Conservation (phyloP, 2,888 invertebrate species). For the Notocelia uddmanniana region DNA sequence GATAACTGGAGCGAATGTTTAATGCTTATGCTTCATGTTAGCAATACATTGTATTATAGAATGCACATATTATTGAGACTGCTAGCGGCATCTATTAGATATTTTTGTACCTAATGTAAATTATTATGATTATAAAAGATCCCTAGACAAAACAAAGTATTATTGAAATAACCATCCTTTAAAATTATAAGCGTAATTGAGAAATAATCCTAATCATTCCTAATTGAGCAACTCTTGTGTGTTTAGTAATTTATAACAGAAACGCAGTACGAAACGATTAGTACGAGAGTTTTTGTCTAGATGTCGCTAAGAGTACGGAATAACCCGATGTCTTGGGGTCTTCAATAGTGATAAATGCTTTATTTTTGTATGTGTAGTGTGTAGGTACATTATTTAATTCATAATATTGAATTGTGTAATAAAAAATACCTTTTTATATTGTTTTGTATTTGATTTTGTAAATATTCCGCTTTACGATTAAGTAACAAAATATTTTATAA, state of each 20-base stretch:
- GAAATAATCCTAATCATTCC: neutral
- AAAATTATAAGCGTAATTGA: neutral
- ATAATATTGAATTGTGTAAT: too few species aligned
- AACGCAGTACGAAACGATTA: neutral
- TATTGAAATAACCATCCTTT: neutral
- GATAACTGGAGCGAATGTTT: too few species aligned
- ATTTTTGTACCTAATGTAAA: neutral
- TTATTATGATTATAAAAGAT: neutral
- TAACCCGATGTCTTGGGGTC: neutral
- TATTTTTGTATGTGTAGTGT: too few species aligned
- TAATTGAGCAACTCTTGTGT: neutral
- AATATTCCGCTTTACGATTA: too few species aligned
- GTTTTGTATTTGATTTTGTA: too few species aligned
- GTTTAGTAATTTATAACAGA: neutral
- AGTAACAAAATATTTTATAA: too few species aligned
- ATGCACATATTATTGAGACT: neutral
- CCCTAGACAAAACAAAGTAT: neutral
- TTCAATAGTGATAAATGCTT: too few species aligned
- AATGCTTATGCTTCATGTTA: too few species aligned
- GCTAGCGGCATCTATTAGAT: slow-evolving; percentile 17
- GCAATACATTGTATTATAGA: too few species aligned
- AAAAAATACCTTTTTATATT: too few species aligned
- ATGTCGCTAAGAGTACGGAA: neutral
- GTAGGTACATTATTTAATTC: too few species aligned
- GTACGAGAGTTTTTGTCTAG: neutral